Percentiles rank a stretch among this genome's conserved stretches.
Evolutionary conservation across 2,888 invertebrate species (phyloP).

Genomic region (Acholoe squamosa): DNA sequence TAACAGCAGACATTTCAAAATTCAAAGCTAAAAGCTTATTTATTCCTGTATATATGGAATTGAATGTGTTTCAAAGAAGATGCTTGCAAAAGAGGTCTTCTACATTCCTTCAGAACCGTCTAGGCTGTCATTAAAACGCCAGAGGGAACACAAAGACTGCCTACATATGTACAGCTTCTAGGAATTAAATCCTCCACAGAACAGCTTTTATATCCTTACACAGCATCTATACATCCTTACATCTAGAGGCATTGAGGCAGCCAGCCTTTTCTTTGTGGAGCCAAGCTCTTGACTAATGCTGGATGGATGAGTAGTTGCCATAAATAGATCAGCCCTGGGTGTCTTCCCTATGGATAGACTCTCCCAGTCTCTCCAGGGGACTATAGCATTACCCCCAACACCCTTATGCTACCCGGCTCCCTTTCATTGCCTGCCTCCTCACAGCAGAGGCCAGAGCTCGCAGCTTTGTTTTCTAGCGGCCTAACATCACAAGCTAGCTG

Average conservation of each 20-base stretch:
- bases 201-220: neutral
- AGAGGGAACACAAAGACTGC: no score
- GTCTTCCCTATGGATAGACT: conserved; percentile 3
- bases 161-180: no score
- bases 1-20: no score
- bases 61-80: no score
- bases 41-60: no score
- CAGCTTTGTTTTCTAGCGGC: conserved; percentile 9
- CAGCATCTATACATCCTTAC: no score
- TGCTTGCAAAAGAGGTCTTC: no score
- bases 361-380: conserved; percentile 10
- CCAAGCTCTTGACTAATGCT: neutral
- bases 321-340: conserved; percentile 24
- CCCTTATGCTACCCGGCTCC: neutral
- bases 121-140: no score
- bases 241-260: neutral
- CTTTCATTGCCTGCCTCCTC: neutral
- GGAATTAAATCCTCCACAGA: no score
- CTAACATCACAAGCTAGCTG: neutral
- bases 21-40: no score
- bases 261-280: neutral
- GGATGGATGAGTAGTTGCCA: neutral
- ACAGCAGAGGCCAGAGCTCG: neutral
- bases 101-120: no score
- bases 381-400: conserved; percentile 26